Evolutionary conservation across 2,797 vertebrate species (phyloP).

Genomic region (Microchirus variegatus): DNA sequence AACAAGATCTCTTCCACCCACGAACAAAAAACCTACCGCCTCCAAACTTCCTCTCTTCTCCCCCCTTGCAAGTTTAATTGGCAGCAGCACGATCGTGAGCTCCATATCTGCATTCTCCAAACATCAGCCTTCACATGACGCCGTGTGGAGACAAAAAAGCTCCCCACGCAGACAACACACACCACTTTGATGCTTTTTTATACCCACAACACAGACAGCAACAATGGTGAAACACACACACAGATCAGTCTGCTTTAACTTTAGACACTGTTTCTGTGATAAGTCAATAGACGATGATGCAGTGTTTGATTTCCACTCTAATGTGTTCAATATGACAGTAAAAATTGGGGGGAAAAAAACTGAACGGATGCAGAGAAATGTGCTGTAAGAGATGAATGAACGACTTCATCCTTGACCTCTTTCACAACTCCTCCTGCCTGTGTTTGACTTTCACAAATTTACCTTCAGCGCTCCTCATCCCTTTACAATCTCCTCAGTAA

Average conservation of each 20-base stretch:
- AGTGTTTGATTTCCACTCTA: slow-evolving; percentile 35
- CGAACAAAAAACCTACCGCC: slow-evolving; percentile 61
- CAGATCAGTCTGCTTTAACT: slow-evolving; percentile 40
- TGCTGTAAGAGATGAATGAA: slow-evolving; percentile 16
- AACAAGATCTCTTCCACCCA: slow-evolving; percentile 72
- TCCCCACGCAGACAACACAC: slow-evolving; percentile 34
- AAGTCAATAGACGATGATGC: slow-evolving; percentile 35
- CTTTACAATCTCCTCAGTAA: slow-evolving; percentile 55
- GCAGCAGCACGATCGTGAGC: slow-evolving; percentile 57
- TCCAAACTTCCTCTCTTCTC: slow-evolving; percentile 67
- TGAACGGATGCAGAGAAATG: slow-evolving; percentile 15
- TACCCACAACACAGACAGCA: slow-evolving; percentile 44
- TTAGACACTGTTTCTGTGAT: slow-evolving; percentile 43
- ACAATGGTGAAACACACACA: slow-evolving; percentile 22
- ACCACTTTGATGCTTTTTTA: slow-evolving; percentile 59
- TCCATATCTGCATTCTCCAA: slow-evolving; percentile 68
- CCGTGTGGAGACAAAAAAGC: slow-evolving; percentile 23
- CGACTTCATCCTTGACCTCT: slow-evolving; percentile 32
- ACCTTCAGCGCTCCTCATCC: slow-evolving; percentile 40
- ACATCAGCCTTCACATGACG: slow-evolving; percentile 55
- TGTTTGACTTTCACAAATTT: slow-evolving; percentile 44
- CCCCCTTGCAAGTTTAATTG: slow-evolving; percentile 70
- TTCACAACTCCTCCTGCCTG: slow-evolving; percentile 20
- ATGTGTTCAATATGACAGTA: slow-evolving; percentile 26
- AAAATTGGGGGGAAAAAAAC: slow-evolving; percentile 3